A percentile compares a stretch with the other conserved stretches of the same genome.
Conservation (phyloP, 2,888 invertebrate genomes). For the Thumatha senex region DNA sequence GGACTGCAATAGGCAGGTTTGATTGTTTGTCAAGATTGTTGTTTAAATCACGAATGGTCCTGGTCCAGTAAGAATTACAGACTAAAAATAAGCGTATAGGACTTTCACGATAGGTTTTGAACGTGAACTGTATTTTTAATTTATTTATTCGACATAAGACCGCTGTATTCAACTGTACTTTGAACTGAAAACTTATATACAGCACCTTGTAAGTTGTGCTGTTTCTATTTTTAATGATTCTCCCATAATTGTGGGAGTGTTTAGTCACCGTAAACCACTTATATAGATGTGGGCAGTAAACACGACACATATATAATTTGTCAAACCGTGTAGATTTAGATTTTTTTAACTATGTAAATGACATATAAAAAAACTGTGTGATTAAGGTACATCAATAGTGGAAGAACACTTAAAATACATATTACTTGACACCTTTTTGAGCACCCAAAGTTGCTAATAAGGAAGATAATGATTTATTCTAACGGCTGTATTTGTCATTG, state of each 20-base stretch:
- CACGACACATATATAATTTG: background rate
- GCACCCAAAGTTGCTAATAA: background rate
- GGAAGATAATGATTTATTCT: conserved; percentile 1
- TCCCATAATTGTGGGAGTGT: no score
- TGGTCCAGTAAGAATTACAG: no score
- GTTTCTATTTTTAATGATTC: background rate
- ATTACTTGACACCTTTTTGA: background rate
- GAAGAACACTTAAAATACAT: background rate
- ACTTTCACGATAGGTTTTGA: no score
- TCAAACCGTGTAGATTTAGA: background rate
- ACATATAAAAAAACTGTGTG: background rate
- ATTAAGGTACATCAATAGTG: background rate
- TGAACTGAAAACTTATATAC: no score
- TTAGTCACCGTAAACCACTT: no score
- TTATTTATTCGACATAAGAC: no score
- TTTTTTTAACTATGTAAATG: background rate
- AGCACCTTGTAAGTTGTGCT: background rate
- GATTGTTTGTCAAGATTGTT: no score
- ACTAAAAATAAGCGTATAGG: no score
- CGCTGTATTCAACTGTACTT: no score
- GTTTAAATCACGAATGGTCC: no score
- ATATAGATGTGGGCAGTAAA: background rate
- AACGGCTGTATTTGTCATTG: conserved; percentile 7
- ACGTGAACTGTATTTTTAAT: no score
- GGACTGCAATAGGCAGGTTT: no score